Conservation (phyloP, 2,797 vertebrate genomes). For the Pristis pectinata region DNA sequence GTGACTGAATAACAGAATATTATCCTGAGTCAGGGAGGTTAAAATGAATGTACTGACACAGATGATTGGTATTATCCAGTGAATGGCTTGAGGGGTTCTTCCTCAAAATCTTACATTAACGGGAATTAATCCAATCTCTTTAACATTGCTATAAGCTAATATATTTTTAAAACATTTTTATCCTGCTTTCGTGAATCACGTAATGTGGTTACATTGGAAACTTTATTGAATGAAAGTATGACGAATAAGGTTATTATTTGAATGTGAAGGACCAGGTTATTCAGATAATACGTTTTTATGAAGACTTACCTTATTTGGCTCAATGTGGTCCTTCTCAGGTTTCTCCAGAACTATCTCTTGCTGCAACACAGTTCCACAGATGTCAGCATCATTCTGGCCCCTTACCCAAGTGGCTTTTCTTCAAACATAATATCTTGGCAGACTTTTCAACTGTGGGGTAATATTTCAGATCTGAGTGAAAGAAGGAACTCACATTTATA, state of each 20-base stretch:
- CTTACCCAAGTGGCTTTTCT: neutral
- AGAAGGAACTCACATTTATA: neutral
- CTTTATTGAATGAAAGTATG: constrained; percentile 7
- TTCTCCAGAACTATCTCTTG: too few species aligned
- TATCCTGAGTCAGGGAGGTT: neutral
- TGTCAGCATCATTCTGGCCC: neutral
- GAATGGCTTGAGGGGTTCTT: neutral
- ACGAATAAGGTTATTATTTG: neutral
- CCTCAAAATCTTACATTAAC: neutral
- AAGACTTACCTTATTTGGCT: neutral
- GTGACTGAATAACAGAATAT: neutral
- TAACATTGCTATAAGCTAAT: neutral
- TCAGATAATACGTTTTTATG: neutral
- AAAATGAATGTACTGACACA: neutral
- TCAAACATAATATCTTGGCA: neutral
- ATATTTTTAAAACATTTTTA: neutral
- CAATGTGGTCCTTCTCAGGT: neutral
- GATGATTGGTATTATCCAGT: constrained; percentile 8
- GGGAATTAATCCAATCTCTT: neutral
- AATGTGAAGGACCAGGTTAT: neutral
- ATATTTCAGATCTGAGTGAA: neutral
- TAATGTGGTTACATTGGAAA: neutral
- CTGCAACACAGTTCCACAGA: neutral
- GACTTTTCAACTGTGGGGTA: neutral
- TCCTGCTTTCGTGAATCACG: neutral